These are phyloP conservation scores for Sorex maritimensis DNA, from an alignment of 2,797 vertebrate species.

Conservation along the genomic window DNA sequence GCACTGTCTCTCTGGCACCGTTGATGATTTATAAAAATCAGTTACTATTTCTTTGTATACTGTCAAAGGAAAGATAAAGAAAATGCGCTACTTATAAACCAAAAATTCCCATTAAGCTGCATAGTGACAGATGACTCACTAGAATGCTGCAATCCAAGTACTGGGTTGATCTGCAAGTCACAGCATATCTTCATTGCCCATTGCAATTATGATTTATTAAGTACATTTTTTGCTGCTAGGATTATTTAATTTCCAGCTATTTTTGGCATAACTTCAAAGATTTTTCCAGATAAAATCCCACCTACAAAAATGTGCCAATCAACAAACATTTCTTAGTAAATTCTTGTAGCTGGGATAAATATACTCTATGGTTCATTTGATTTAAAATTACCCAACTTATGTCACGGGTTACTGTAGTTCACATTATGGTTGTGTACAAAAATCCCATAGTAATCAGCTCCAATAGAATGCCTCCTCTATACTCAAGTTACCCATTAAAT, in stretches of 20 bases:
- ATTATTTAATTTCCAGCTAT: not conserved
- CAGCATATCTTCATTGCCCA: not conserved
- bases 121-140: not conserved
- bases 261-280: not conserved
- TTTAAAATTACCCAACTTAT: slow-evolving; percentile 57
- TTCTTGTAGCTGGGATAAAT: slow-evolving; percentile 20
- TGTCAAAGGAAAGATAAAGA: not conserved
- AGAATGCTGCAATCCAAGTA: not conserved
- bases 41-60: not conserved
- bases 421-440: not conserved
- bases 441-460: slow-evolving; percentile 63
- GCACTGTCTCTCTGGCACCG: too few relatives aligned
- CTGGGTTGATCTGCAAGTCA: not conserved
- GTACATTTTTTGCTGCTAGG: not conserved
- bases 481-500: slow-evolving; percentile 66
- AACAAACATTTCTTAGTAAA: slow-evolving; percentile 52
- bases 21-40: not conserved
- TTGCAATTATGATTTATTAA: not conserved
- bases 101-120: not conserved
- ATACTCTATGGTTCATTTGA: not conserved
- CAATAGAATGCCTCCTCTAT: slow-evolving; percentile 61
- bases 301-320: slow-evolving; percentile 22
- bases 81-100: not conserved
- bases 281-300: slow-evolving; percentile 65
- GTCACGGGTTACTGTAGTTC: not conserved